Conservation (phyloP, 1,140 invertebrate species). For the Cardiocondyla obscurior region DNA sequence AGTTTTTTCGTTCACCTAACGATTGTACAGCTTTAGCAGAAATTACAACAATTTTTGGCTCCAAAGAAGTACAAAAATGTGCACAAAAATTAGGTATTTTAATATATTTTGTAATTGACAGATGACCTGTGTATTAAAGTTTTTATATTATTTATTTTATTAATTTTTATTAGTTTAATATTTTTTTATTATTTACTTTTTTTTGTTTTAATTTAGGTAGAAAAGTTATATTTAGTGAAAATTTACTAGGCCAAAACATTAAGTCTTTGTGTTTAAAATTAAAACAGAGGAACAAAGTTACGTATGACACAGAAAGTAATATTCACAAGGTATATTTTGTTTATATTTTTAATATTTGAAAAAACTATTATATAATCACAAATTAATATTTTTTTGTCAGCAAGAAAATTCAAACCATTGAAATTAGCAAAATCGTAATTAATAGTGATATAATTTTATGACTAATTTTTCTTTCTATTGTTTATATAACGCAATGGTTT, state of each 20-base stretch:
- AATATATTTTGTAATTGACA: background rate
- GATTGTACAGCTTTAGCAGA: constrained; percentile 92
- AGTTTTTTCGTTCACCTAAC: constrained; percentile 93
- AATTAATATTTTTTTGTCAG: background rate
- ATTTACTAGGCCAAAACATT: constrained; percentile 77
- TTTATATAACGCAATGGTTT: background rate
- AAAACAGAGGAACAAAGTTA: constrained; percentile 72
- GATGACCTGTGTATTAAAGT: constrained; percentile 14
- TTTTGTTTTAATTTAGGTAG: constrained; percentile 76
- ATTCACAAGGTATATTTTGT: constrained; percentile 73
- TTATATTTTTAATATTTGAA: constrained; percentile 57
- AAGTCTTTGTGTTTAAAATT: constrained; percentile 78
- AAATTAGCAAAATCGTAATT: background rate
- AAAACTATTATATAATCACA: background rate
- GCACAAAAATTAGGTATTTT: constrained; percentile 88
- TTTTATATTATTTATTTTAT: constrained; percentile 7
- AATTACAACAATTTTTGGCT: constrained; percentile 92
- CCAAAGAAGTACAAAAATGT: constrained; percentile 87
- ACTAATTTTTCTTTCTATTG: background rate
- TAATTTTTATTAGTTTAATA: constrained; percentile 40
- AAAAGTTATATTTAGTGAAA: constrained; percentile 80
- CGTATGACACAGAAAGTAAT: constrained; percentile 57
- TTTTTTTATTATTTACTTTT: constrained; percentile 60
- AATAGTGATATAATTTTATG: background rate
- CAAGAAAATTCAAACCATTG: background rate